Evolutionary conservation across 2,113 vertebrate genomes (phyloP).

Genomic region (Jaculus jaculus): DNA sequence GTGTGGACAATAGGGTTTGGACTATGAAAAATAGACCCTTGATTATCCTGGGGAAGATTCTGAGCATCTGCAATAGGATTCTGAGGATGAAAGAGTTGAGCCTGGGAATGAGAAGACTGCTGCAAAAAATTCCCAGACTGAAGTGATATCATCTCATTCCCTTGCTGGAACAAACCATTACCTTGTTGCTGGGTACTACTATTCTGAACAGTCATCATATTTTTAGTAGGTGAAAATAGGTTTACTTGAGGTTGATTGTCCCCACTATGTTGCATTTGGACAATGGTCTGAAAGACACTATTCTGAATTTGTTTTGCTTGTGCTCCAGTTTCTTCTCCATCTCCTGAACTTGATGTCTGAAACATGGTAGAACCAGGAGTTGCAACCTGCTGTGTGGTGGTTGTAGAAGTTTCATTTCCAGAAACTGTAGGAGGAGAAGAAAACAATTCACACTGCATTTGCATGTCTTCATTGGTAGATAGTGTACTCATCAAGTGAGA

Average conservation of each 20-base stretch:
- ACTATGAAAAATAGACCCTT: conserved; percentile 87
- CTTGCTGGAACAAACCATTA: conserved; percentile 91
- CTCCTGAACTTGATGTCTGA: conserved; percentile 84
- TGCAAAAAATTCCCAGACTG: conserved; percentile 93
- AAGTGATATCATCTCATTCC: conserved; percentile 92
- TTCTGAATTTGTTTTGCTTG: conserved; percentile 87
- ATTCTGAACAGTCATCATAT: conserved; percentile 86
- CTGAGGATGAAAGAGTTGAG: conserved; percentile 92
- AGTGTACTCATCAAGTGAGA: conserved; percentile 86
- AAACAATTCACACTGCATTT: conserved; percentile 95
- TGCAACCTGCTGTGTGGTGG: conserved; percentile 88
- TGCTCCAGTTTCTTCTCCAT: conserved; percentile 83
- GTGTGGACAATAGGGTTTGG: conserved; percentile 88
- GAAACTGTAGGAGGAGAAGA: conserved; percentile 85
- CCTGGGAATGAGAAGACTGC: conserved; percentile 91
- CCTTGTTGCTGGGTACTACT: conserved; percentile 88
- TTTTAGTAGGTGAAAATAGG: conserved; percentile 89
- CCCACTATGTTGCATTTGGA: conserved; percentile 88
- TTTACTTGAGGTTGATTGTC: conserved; percentile 87
- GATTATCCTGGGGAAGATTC: conserved; percentile 87
- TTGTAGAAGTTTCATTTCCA: conserved; percentile 83
- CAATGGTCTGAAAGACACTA: conserved; percentile 89
- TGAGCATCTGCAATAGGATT: conserved; percentile 90
- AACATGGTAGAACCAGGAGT: conserved; percentile 84
- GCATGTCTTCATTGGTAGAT: conserved; percentile 87